These are phyloP conservation scores for Pelodiscus sinensis DNA, from an alignment of 2,113 vertebrate species.

Conservation along the genomic window DNA sequence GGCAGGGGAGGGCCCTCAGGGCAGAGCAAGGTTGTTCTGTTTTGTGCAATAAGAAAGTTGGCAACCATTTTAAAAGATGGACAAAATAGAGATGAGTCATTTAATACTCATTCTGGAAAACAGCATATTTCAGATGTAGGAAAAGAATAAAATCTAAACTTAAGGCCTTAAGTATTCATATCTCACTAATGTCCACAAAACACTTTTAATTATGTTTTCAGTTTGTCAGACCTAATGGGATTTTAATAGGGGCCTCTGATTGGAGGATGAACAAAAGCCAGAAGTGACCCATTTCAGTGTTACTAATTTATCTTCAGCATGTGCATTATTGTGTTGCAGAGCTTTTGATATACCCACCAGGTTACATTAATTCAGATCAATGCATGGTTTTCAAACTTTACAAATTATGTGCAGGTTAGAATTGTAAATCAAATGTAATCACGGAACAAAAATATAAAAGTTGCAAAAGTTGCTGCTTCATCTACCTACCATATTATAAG, in stretches of 20 bases:
- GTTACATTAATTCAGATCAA: background rate
- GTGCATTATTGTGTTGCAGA: rapidly evolving
- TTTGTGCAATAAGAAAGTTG: background rate
- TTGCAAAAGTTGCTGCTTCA: background rate
- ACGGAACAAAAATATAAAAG: rapidly evolving
- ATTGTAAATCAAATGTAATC: background rate
- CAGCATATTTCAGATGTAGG: background rate
- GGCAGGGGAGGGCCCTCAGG: background rate
- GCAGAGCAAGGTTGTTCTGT: background rate
- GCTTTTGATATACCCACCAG: background rate
- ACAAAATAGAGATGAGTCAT: background rate
- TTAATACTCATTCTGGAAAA: background rate
- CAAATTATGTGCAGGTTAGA: background rate
- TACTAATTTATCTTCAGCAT: background rate
- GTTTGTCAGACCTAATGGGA: background rate
- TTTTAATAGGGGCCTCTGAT: background rate
- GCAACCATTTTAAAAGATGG: background rate
- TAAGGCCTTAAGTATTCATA: rapidly evolving
- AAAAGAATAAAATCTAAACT: background rate
- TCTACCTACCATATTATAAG: background rate
- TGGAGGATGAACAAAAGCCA: background rate
- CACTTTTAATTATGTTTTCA: background rate
- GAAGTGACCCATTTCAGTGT: background rate
- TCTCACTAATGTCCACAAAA: background rate
- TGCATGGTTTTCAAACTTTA: background rate